Evolutionary conservation across 37 sponge, comb jelly and placozoan genomes (phyloP), one percentile per base, ranked within the genome.

Genomic region (Crambe crambe): DNA sequence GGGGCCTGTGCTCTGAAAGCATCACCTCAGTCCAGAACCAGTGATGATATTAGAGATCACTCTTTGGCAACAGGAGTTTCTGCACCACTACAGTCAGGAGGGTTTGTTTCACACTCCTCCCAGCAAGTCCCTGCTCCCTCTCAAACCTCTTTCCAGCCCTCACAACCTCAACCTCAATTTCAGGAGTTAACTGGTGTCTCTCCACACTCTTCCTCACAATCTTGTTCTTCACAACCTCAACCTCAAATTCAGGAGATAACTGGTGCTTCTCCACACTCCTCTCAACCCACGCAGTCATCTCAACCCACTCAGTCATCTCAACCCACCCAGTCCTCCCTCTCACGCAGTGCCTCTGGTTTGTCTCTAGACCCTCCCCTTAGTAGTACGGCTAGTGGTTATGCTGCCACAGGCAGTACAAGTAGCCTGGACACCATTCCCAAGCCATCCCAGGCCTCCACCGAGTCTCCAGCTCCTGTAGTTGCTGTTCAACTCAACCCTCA

Each of bases 331-430:
- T 74, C 79, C 56, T 10, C 21, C 9, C 80, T 70, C 37, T 34
- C 80, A 32, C 36, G 80, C 34, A 81, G 82, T 39, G 38, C 27
- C 40, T 81, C 82, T 25, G 73, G 63, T 22, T 51, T 42, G 44
- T 81, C 82, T 29, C 12, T 72, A 32, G 68, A 67, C 9, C 37
- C 32, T 20, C 58, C 56, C 0, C 71, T 80, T 18, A 57, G 80
- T 18, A 73, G 73, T 51, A 81, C 65, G 25, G 83, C 57, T 4
- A 74, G 83, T 74, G 83, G 83, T 0, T 83, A 83, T 65, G 83
- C 83, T 38, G 68, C 75, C 34, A 74, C 83, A 25, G 83, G 83
- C 2, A 75, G 68, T 66, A 54, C 25, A 1, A 83, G 76, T 30
- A 83, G 68, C 30, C 4, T 75, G 18, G 75, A 75, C 15, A 67